Conservation (phyloP, 53 echinoderm and acorn worm genomes). For the Pentamera pediparva region DNA sequence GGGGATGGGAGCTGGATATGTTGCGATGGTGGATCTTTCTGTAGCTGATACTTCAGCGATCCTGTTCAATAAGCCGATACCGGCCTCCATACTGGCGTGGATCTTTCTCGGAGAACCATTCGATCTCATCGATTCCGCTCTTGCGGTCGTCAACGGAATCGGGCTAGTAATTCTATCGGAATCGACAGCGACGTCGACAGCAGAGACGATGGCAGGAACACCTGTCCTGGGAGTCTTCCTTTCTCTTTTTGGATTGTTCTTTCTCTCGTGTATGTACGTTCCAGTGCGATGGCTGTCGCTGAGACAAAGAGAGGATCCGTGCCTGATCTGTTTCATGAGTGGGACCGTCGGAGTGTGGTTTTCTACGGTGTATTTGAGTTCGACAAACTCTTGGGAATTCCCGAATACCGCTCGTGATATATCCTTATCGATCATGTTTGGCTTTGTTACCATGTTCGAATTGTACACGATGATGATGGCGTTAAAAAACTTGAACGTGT, state of each 20-base stretch:
- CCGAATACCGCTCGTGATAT: neutral
- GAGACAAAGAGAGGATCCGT: neutral
- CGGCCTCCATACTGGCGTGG: neutral
- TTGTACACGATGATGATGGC: neutral
- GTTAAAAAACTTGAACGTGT: neutral
- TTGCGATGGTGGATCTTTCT: neutral
- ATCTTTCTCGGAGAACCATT: neutral
- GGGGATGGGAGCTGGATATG: neutral
- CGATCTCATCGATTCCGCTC: neutral
- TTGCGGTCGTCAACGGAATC: neutral
- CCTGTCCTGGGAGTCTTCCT: neutral
- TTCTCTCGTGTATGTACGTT: neutral
- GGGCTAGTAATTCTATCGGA: neutral
- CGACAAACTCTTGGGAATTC: neutral
- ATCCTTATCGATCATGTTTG: neutral
- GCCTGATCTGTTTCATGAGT: neutral
- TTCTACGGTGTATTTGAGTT: neutral
- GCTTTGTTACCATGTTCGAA: neutral
- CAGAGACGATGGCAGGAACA: neutral
- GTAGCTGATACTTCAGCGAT: neutral
- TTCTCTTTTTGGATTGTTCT: neutral
- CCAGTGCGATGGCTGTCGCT: neutral
- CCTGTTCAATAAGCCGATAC: neutral
- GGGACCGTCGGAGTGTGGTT: neutral
- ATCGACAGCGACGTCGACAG: neutral